Evolutionary conservation across 2,797 vertebrate species (phyloP), one percentile per base, ranked within the genome.

Genomic region (Acanthopagrus latus): DNA sequence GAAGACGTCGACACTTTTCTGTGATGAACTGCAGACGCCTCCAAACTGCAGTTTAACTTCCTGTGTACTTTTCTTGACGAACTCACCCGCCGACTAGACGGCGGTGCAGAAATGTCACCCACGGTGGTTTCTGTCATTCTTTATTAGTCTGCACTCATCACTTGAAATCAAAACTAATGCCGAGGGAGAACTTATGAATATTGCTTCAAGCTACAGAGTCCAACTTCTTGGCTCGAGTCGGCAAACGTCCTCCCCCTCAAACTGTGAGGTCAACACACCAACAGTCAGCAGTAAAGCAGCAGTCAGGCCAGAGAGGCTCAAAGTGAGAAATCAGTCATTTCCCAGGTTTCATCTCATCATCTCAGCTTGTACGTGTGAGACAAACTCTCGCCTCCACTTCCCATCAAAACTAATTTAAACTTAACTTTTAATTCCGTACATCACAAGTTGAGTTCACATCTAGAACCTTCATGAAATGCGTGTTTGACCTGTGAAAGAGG

Each of bases 21-120:
- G 21, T 33, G 55, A 55, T 64, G 5, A 54, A 69, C 57, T 76
- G 74, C 43, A 57, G 13, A 65, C 18, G 3, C 73, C 8, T 72
- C 27, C n/a, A 41, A 66, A 46, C n/a, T 20, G 14, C 33, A 2
- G 7, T 38, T 33, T 33, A 4, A 50, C 21, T 41, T 41, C 51
- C 48, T 70, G 65, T 44, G 20, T 16, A 11, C 64, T 41, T 56
- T 47, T 20, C 44, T 50, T 50, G 46, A 38, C 60, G 55, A 25
- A 41, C 38, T 29, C 57, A 5, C 43, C 27, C n/a, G 0, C 57
- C 20, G 33, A 25, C 5, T 8, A 59, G 54, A 59, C 5, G 13
- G 12, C 13, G 56, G 8, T 9, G 2, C 46, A 67, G 33, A 25
- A 13, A 9, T 21, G 23, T 46, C 33, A 5, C 33, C 1, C 12